phyloP scores from a whole-genome alignment of 2,113 vertebrate species.

The Pseudorectes ferrugineus region DNA sequence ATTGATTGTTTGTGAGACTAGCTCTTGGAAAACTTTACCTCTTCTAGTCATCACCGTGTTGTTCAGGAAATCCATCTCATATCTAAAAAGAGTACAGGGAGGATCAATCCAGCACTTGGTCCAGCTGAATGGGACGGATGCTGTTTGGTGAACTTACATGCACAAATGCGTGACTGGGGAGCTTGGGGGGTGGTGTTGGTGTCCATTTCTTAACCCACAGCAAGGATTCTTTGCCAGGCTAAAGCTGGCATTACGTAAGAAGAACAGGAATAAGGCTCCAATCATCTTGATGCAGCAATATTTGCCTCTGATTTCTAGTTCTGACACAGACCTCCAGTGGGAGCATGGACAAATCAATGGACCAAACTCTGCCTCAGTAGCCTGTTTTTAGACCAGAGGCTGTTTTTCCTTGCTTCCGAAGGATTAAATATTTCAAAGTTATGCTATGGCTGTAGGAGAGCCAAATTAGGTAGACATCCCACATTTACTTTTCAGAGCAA shows the following conservation, averaged over 20 bases:
- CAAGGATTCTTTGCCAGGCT: background rate
- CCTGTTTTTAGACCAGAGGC: background rate
- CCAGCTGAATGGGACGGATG: accelerated
- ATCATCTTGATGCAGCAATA: background rate
- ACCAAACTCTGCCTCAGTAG: background rate
- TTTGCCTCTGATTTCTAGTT: background rate
- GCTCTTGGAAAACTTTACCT: background rate
- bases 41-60: background rate
- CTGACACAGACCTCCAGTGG: background rate
- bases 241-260: accelerated
- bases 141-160: background rate
- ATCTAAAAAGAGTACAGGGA: background rate
- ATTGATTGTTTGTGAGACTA: background rate
- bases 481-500: background rate
- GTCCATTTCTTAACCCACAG: background rate
- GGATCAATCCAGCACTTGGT: background rate
- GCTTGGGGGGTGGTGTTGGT: accelerated
- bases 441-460: background rate
- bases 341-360: background rate
- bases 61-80: background rate
- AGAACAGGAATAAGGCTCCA: background rate
- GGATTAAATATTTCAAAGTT: background rate
- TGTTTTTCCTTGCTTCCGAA: background rate
- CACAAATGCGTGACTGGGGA: background rate
- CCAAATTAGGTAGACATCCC: background rate